Evolutionary conservation across 2,888 invertebrate genomes (phyloP), one percentile per base, ranked within the genome.

Genomic region (Nowickia ferox): DNA sequence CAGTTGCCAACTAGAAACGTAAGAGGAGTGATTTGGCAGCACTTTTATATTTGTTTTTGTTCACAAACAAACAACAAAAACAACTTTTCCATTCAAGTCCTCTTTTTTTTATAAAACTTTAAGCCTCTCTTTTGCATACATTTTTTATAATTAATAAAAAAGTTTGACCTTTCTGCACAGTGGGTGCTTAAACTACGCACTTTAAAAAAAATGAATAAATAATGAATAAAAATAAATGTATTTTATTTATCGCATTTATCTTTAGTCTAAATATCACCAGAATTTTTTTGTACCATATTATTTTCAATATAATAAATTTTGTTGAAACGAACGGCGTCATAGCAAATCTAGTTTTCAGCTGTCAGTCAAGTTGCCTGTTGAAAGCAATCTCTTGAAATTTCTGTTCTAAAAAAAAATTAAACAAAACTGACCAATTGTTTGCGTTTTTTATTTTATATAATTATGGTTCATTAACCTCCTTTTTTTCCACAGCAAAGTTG

Each of bases 401-500:
- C 10, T 66, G 15, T 30, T 51, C 11, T 38, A 48, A 48, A 48
- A 19, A 38, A n/a, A 17, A 11, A 48, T 15, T 30, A 30, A 30
- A 15, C 48, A 0, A 68, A 53, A 40, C 11, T 68, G 51, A 51
- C 51, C 48, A 69, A 69, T 69, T 69, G 55, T 69, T 55, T 69
- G 40, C 11, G 6, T 40, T 15, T 42, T 69, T 55, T 55, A 13
- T 68, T 38, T 40, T 9, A n/a, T 17, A 51, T 51, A 55, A 55
- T 69, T 55, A 55, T 55, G 69, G 69, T 55, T 69, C 69, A 69
- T 69, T 55, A 69, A 42, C 69, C 69, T 48, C 15, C 15, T 48
- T 42, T 55, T 55, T 53, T 11, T 42, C 13, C 13, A 22, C 17
- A 40, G 40, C n/a, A 61, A 17, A 40, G 10, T 48, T 15, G 1